These are phyloP conservation scores for Apostichopus californicus DNA, from an alignment of 35 echinoderm and acorn worm genomes.

Conservation along the genomic window DNA sequence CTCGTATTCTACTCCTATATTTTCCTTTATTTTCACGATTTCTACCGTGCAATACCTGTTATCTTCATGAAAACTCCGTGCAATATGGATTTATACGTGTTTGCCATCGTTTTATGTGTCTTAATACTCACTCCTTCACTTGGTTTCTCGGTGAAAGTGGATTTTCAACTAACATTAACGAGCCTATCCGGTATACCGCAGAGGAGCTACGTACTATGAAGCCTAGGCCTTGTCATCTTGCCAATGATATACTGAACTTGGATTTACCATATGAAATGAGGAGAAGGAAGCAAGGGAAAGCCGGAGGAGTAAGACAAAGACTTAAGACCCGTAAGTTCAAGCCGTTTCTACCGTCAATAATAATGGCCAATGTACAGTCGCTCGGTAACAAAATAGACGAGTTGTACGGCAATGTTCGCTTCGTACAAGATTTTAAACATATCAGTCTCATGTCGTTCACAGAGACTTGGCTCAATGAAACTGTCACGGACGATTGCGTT, in stretches of 20 bases:
- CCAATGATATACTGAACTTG: not conserved
- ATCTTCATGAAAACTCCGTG: no score
- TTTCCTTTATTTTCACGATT: no score
- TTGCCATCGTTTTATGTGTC: not conserved
- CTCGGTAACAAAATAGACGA: slow-evolving; percentile 38
- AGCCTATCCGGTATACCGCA: slow-evolving; percentile 34
- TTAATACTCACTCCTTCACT: slow-evolving; percentile 20
- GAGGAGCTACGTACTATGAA: slow-evolving; percentile 5
- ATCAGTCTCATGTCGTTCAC: slow-evolving; percentile 40
- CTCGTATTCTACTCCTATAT: no score
- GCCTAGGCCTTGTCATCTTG: slow-evolving; percentile 1
- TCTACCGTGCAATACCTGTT: no score
- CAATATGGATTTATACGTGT: no score
- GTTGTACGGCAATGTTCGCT: slow-evolving; percentile 34
- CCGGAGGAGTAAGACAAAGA: slow-evolving; percentile 52
- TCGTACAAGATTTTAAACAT: slow-evolving; percentile 23
- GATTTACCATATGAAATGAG: slow-evolving; percentile 47
- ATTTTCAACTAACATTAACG: slow-evolving; percentile 1
- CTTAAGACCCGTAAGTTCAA: slow-evolving; percentile 50
- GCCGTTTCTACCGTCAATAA: slow-evolving; percentile 62
- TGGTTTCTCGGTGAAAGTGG: not conserved
- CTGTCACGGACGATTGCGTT: not conserved
- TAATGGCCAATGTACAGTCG: slow-evolving; percentile 66
- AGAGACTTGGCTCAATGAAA: slow-evolving; percentile 53
- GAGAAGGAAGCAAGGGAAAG: slow-evolving; percentile 52